A percentile compares a stretch with the other conserved stretches of the same genome.
Evolutionary conservation across 2,888 invertebrate genomes (phyloP).

Genomic region (Artemia sinica): DNA sequence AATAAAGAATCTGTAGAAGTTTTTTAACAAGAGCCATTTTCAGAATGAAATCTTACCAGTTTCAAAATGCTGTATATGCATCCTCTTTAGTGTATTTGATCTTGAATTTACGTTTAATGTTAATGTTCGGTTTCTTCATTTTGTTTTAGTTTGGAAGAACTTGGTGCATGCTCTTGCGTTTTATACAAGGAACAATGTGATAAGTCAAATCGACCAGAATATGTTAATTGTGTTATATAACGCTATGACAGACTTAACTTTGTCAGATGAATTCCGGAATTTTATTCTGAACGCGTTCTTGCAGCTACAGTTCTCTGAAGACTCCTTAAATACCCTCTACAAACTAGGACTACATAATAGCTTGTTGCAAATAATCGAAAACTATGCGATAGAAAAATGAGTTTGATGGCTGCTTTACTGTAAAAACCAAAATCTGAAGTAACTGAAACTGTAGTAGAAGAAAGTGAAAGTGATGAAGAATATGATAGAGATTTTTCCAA

Average conservation of each 20-base stretch:
- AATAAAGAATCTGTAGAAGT: too few relatives aligned
- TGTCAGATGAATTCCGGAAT: not conserved
- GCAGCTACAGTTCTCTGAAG: not conserved
- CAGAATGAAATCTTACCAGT: too few relatives aligned
- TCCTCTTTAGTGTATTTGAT: too few relatives aligned
- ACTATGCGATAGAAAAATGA: not conserved
- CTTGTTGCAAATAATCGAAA: conserved; percentile 4
- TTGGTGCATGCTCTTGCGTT: not conserved
- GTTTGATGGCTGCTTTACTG: not conserved
- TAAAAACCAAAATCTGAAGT: not conserved
- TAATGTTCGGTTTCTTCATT: too few relatives aligned
- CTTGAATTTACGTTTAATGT: too few relatives aligned
- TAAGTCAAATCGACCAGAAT: not conserved
- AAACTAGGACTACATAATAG: not conserved
- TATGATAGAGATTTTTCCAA: not conserved
- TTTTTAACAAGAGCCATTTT: too few relatives aligned
- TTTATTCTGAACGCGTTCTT: conserved; percentile 8
- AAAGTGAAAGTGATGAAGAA: not conserved
- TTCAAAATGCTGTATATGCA: too few relatives aligned
- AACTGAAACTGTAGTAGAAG: not conserved
- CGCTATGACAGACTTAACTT: not conserved
- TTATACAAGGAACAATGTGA: not conserved
- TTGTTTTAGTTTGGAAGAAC: not conserved
- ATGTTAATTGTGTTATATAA: not conserved
- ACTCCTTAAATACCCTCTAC: not conserved